Percentiles rank a stretch among this genome's conserved stretches.
Conservation (phyloP, 2,888 invertebrate genomes). For the Drosophila imparisetae region DNA sequence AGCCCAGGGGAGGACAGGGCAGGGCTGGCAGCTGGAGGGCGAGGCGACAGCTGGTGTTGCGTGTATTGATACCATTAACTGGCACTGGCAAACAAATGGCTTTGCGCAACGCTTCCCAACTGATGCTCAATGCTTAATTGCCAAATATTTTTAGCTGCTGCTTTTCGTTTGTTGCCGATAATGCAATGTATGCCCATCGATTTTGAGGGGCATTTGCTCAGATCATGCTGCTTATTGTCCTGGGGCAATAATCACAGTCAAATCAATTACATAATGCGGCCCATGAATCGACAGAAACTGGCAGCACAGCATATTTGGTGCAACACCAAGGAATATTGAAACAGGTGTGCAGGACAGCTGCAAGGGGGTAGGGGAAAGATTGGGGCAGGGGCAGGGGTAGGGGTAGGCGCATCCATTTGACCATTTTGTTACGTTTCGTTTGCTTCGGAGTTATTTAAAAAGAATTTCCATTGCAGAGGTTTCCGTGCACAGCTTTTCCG, state of each 20-base stretch:
- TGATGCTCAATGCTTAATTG: conserved; percentile 69
- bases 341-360: conserved; percentile 50
- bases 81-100: conserved; percentile 53
- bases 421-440: conserved; percentile 22
- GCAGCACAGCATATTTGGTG: background rate
- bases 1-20: conserved; percentile 2
- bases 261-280: conserved; percentile 66
- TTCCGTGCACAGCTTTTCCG: conserved; percentile 48
- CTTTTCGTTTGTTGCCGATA: conserved; percentile 37
- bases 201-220: conserved; percentile 54
- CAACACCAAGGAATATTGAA: conserved; percentile 21
- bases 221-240: conserved; percentile 61
- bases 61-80: conserved; percentile 68
- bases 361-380: no score
- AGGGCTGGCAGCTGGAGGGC: conserved; percentile 42
- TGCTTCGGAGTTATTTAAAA: conserved; percentile 49
- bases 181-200: conserved; percentile 64
- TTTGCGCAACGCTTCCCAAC: conserved; percentile 20
- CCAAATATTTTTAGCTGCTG: conserved; percentile 33
- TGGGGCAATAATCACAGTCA: conserved; percentile 57
- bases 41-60: conserved; percentile 67
- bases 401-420: conserved; percentile 23
- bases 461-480: conserved; percentile 30
- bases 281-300: conserved; percentile 24
- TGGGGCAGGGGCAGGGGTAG: background rate